Conservation (phyloP, 2,888 invertebrate genomes). For the Eupsilia transversa region DNA sequence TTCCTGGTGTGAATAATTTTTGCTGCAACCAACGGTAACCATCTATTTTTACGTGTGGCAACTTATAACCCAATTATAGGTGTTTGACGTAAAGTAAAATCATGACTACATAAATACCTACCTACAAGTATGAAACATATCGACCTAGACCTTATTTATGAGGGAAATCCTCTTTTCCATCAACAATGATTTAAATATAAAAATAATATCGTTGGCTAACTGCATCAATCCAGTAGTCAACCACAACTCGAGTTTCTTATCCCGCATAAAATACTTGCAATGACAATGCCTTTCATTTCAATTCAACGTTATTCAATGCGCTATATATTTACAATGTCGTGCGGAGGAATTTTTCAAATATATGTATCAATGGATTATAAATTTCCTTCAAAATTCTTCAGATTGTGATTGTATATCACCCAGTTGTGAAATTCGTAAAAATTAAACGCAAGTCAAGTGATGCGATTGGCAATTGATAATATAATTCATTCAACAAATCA, state of each 20-base stretch:
- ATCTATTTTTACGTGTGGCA: constrained; percentile 20
- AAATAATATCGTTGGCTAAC: constrained; percentile 3
- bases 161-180: constrained; percentile 24
- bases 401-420: too few relatives aligned
- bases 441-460: not conserved
- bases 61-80: constrained; percentile 12
- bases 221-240: not conserved
- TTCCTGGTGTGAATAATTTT: constrained; percentile 42
- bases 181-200: not conserved
- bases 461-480: too few relatives aligned
- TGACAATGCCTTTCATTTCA: not conserved
- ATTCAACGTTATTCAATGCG: not conserved
- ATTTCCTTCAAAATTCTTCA: not conserved
- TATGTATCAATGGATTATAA: not conserved
- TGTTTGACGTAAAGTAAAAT: constrained; percentile 1
- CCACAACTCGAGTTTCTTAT: not conserved
- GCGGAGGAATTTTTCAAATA: not conserved
- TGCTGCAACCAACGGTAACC: constrained; percentile 20
- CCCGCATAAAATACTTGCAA: not conserved
- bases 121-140: constrained; percentile 19
- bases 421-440: too few relatives aligned
- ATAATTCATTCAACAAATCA: not conserved
- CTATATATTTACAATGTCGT: not conserved
- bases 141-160: constrained; percentile 3
- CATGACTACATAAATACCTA: constrained; percentile 3